These are phyloP conservation scores for Mystacornis crossleyi DNA, from an alignment of 2,113 vertebrate species.

Conservation along the genomic window DNA sequence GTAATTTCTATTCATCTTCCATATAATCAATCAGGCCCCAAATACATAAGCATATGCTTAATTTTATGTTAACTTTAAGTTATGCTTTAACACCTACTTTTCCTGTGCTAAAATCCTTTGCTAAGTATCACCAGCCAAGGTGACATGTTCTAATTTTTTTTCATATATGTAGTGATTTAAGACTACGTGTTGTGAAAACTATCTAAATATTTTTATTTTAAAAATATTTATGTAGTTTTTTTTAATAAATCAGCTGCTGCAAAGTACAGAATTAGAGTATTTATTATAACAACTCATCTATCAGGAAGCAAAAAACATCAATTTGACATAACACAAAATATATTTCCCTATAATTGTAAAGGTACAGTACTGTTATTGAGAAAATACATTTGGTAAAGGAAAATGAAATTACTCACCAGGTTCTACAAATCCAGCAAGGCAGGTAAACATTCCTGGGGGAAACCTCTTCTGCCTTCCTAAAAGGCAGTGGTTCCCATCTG, in stretches of 20 bases:
- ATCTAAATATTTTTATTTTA: neutral
- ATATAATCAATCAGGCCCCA: neutral
- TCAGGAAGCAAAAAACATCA: neutral
- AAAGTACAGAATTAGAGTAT: neutral
- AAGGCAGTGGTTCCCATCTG: slow-evolving; percentile 90
- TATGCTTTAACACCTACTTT: neutral
- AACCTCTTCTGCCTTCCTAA: slow-evolving; percentile 91
- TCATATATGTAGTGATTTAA: neutral
- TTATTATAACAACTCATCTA: neutral
- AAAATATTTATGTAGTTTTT: neutral
- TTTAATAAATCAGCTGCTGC: neutral
- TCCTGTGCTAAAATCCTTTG: neutral
- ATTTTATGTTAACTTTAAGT: neutral
- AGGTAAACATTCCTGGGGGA: slow-evolving; percentile 89
- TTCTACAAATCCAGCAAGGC: slow-evolving; percentile 94
- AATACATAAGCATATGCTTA: neutral
- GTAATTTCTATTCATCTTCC: neutral
- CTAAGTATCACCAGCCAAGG: neutral
- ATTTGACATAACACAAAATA: neutral
- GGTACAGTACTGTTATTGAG: neutral
- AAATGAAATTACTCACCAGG: slow-evolving; percentile 78
- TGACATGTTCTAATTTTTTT: neutral
- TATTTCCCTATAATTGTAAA: neutral
- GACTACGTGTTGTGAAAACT: neutral
- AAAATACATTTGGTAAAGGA: neutral